phyloP scores from a whole-genome alignment of 2,888 invertebrate species.

The Sarcophaga variegata region DNA sequence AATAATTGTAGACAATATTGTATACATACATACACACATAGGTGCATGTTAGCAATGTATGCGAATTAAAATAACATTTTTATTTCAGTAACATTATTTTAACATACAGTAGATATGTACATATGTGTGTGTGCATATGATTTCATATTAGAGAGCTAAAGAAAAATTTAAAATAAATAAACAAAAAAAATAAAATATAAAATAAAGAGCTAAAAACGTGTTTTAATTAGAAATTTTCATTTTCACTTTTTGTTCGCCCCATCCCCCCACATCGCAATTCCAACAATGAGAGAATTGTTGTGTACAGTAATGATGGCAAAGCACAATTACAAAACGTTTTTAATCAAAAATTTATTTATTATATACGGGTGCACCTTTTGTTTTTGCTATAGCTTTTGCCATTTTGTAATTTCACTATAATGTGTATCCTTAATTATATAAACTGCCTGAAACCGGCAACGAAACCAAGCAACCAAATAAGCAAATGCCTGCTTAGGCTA shows the following conservation, averaged over 20 bases:
- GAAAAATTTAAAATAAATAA: conserved; percentile 1
- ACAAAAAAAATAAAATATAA: too few relatives aligned
- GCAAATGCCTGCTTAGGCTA: conserved; percentile 1
- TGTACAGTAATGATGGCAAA: neutral
- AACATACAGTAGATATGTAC: neutral
- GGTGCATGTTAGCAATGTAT: conserved; percentile 16
- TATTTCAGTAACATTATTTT: conserved; percentile 27
- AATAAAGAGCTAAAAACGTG: conserved; percentile 43
- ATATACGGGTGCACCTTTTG: neutral
- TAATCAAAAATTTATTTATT: conserved; percentile 37
- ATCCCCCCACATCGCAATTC: too few relatives aligned
- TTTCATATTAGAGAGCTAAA: neutral
- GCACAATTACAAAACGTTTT: conserved; percentile 37
- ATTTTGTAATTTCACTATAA: conserved; percentile 35
- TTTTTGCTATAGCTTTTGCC: neutral
- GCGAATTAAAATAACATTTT: conserved; percentile 59
- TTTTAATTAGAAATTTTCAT: conserved; percentile 61
- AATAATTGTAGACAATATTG: neutral
- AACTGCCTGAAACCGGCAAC: neutral
- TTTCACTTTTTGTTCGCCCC: neutral
- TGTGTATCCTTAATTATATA: conserved; percentile 57
- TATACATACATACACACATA: conserved; percentile 2
- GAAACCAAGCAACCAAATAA: neutral
- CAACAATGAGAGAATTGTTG: neutral
- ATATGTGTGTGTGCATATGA: neutral